Evolutionary conservation across 2,797 vertebrate species (phyloP).

Genomic region (Potorous gilbertii): DNA sequence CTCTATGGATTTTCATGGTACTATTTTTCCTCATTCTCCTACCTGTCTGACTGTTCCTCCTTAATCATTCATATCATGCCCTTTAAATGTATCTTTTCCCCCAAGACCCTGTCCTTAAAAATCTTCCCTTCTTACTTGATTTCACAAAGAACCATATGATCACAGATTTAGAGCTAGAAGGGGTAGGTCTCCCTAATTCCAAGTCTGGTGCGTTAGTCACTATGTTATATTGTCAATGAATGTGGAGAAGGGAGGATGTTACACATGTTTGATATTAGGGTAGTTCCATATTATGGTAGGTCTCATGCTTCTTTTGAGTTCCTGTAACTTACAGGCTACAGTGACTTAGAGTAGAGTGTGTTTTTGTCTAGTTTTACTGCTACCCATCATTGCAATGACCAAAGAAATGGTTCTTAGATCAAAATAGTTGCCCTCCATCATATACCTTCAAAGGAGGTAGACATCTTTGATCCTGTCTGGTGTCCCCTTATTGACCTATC

Average conservation of each 20-base stretch:
- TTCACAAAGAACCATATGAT: neutral
- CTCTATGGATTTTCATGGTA: neutral
- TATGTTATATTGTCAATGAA: neutral
- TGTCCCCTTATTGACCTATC: neutral
- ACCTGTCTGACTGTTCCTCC: neutral
- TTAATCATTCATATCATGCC: neutral
- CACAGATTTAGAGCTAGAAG: neutral
- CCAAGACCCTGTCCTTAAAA: neutral
- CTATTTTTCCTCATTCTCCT: neutral
- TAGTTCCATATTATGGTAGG: neutral
- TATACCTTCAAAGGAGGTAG: neutral
- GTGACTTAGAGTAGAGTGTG: neutral
- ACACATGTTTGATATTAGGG: neutral
- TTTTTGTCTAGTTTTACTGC: neutral
- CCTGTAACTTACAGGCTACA: neutral
- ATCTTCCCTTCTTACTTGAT: neutral
- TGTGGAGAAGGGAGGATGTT: neutral
- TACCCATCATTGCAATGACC: neutral
- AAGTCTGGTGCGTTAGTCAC: neutral
- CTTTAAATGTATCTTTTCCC: neutral
- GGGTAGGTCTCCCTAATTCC: neutral
- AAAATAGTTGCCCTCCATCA: neutral
- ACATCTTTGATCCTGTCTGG: neutral
- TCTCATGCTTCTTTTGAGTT: neutral
- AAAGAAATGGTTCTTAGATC: neutral